Percentiles rank a stretch among this genome's conserved stretches.
Evolutionary conservation across 2,888 invertebrate species (phyloP).

Genomic region (Hofmannophila pseudospretella): DNA sequence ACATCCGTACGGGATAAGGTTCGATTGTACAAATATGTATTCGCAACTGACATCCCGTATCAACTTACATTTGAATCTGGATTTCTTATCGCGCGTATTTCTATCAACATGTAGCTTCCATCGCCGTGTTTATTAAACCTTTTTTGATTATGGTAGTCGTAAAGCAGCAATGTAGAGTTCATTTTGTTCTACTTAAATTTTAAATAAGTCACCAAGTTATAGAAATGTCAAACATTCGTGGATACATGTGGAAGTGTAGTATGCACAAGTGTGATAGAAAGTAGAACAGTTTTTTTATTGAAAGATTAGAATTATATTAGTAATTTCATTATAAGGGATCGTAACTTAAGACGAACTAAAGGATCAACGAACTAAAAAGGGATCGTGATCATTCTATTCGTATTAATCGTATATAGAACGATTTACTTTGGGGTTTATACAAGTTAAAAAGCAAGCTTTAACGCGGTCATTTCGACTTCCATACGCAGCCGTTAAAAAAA

Average conservation of each 20-base stretch:
- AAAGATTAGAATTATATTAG: too few species aligned
- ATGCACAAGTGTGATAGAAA: neutral
- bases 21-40: conserved; percentile 49
- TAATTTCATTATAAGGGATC: too few species aligned
- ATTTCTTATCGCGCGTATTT: neutral
- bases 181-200: neutral
- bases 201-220: neutral
- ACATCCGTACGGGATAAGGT: conserved; percentile 31
- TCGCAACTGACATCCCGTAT: conserved; percentile 29
- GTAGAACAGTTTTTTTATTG: neutral
- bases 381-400: too few species aligned
- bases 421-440: too few species aligned
- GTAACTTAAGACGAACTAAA: too few species aligned
- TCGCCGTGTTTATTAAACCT: neutral
- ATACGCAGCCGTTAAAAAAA: too few species aligned
- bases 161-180: too few species aligned
- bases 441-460: too few species aligned
- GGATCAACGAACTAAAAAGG: too few species aligned
- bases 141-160: neutral
- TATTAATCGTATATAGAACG: too few species aligned
- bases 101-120: neutral
- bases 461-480: too few species aligned
- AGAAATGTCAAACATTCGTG: neutral
- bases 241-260: too few species aligned
- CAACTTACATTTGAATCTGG: neutral